Base-by-base conservation (phyloP, 1,140 invertebrate species). In the Chironomus tepperi region DNA sequence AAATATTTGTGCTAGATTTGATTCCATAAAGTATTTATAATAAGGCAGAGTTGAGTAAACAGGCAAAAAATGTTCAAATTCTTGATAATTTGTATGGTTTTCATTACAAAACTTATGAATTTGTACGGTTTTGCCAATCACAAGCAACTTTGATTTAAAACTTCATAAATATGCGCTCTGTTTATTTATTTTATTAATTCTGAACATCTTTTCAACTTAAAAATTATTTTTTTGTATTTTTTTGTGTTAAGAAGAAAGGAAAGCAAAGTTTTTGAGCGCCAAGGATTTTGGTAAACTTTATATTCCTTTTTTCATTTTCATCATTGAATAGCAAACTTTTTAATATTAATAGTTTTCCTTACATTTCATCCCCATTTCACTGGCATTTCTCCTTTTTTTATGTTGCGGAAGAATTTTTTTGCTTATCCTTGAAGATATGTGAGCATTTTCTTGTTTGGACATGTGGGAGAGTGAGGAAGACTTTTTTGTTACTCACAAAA, bases 291-390 rank as follows among this genome's bases (percentile, higher is more conserved):
- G 47, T 57, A 57, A 57, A 57, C 10, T 57, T 57, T 57, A 1
- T 34, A 34, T 57, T 57, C 47, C 10, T 15, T 57, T n/a, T 57
- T 15, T 9, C n/a, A 57, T 57, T 57, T 12, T 57, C 24, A 34
- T 34, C 24, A 34, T 34, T 57, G 47, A 57, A 57, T 57, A 57
- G 47, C 12, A 70, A 70, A 70, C 65, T 70, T 70, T n/a, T 70
- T 70, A 70, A 70, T 70, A 70, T 70, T 70, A 70, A 70, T 70
- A 70, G 65, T 70, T 70, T 70, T 70, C 65, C 19, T 18, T 10
- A 9, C 65, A 70, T 19, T 70, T 18, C 18, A 18, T 19, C 18
- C 65, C 19, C 19, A 34, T 34, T 19, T 21, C 65, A 19, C 65
- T 8, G 18, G 18, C 19, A 19, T 18, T 19, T n/a, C 47, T 12